Conservation (phyloP, 2,113 vertebrate genomes). For the Toxotes chatareus region DNA sequence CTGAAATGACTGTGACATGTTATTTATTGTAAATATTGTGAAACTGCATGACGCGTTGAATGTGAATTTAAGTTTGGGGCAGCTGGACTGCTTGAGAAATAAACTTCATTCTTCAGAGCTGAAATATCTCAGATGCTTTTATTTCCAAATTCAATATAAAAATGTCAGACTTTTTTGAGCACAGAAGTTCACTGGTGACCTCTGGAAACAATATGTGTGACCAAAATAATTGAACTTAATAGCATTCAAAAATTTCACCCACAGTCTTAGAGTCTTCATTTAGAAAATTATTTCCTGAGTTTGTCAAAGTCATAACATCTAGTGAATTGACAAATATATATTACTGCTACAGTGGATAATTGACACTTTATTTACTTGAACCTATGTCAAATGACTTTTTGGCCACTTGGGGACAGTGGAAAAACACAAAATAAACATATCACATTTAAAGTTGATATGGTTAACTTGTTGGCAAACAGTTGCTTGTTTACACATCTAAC, state of each 20-base stretch:
- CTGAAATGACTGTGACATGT: conserved; percentile 17
- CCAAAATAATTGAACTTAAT: too few species aligned
- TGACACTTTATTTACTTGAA: too few species aligned
- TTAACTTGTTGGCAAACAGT: neutral
- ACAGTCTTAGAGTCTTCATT: neutral
- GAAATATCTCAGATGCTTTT: neutral
- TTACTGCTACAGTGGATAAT: neutral
- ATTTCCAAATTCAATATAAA: neutral
- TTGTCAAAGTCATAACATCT: too few species aligned
- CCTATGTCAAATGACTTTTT: too few species aligned
- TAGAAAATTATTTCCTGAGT: neutral
- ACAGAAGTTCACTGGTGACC: neutral
- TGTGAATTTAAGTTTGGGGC: conserved; percentile 36
- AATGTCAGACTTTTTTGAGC: neutral
- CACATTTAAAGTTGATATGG: neutral
- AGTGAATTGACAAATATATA: neutral
- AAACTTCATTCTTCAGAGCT: conserved; percentile 39
- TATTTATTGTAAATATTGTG: conserved; percentile 44
- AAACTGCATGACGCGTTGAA: neutral
- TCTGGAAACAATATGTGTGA: neutral
- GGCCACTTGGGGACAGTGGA: too few species aligned
- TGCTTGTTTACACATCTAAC: too few species aligned
- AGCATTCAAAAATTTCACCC: too few species aligned
- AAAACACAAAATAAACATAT: too few species aligned
- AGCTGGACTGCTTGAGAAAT: conserved; percentile 71